Conservation (phyloP, 2,888 invertebrate genomes). For the Erebia aethiops region DNA sequence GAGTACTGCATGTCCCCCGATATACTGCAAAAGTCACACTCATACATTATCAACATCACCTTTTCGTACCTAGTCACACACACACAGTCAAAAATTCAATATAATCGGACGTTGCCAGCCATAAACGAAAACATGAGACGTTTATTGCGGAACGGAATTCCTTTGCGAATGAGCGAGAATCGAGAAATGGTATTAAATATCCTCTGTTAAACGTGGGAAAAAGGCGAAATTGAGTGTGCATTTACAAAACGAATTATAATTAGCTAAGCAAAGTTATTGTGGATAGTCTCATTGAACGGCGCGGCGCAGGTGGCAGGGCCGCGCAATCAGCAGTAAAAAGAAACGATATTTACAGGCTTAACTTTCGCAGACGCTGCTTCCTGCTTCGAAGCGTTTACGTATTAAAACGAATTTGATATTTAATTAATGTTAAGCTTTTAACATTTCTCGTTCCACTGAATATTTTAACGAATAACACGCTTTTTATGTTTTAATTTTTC, state of each 20-base stretch:
- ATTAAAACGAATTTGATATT: slow-evolving; percentile 33
- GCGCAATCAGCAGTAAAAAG: slow-evolving; percentile 78
- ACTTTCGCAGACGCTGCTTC: slow-evolving; percentile 57
- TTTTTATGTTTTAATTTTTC: too few species aligned
- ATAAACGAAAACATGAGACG: slow-evolving; percentile 13
- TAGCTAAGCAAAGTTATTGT: slow-evolving; percentile 40
- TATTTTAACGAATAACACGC: neutral
- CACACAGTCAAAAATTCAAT: neutral
- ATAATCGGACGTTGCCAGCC: neutral
- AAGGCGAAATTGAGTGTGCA: slow-evolving; percentile 24
- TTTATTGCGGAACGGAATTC: slow-evolving; percentile 10
- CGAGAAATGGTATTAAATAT: slow-evolving; percentile 32
- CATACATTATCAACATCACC: too few species aligned
- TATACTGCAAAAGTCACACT: too few species aligned
- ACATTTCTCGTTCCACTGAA: neutral
- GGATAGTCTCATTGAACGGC: slow-evolving; percentile 40
- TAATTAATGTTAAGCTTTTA: slow-evolving; percentile 2
- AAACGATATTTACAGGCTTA: slow-evolving; percentile 61
- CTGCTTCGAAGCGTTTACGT: slow-evolving; percentile 44
- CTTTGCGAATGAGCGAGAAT: slow-evolving; percentile 20
- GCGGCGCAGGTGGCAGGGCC: slow-evolving; percentile 67
- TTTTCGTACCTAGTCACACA: neutral
- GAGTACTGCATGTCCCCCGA: too few species aligned
- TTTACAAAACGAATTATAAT: slow-evolving; percentile 35
- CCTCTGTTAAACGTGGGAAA: slow-evolving; percentile 27